These are phyloP conservation scores for Hypsibius dujardini DNA, from an alignment of 1,140 invertebrate species.

Conservation along the genomic window DNA sequence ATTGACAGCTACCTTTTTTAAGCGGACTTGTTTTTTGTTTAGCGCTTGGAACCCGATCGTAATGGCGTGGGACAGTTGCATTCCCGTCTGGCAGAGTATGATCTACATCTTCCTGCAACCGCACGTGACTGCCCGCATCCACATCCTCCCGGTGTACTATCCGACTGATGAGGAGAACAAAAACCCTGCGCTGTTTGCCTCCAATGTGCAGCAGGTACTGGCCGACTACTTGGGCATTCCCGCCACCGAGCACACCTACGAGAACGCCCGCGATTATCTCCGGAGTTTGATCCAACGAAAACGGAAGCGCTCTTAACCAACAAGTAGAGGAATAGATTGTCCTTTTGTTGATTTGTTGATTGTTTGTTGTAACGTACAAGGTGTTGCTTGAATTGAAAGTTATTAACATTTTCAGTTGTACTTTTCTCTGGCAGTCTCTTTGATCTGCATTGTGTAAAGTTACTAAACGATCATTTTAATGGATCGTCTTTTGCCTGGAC, in stretches of 20 bases:
- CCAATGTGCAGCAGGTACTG: not conserved
- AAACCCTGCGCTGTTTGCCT: not conserved
- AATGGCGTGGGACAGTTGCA: not conserved
- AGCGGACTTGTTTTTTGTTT: too few species aligned
- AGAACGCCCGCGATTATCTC: not conserved
- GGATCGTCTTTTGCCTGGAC: too few species aligned
- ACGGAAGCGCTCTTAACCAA: not conserved
- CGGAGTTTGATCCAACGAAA: not conserved
- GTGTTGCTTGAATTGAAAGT: too few species aligned
- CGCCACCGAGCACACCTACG: constrained; percentile 9
- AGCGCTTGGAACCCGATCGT: constrained; percentile 2
- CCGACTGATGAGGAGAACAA: not conserved
- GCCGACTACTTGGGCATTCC: constrained; percentile 6
- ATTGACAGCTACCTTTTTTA: too few species aligned
- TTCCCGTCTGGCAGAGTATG: constrained; percentile 3
- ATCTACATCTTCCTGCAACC: constrained; percentile 14
- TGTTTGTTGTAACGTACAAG: too few species aligned
- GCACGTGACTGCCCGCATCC: constrained; percentile 9
- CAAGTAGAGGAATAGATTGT: too few species aligned
- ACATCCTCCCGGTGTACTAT: constrained; percentile 7
- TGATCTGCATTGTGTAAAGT: too few species aligned
- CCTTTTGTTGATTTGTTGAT: too few species aligned
- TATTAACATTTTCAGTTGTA: too few species aligned
- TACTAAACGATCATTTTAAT: too few species aligned
- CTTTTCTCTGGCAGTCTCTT: too few species aligned